Evolutionary conservation across 2,797 vertebrate species (phyloP), one percentile per base, ranked within the genome.

Genomic region (Mycteria americana): DNA sequence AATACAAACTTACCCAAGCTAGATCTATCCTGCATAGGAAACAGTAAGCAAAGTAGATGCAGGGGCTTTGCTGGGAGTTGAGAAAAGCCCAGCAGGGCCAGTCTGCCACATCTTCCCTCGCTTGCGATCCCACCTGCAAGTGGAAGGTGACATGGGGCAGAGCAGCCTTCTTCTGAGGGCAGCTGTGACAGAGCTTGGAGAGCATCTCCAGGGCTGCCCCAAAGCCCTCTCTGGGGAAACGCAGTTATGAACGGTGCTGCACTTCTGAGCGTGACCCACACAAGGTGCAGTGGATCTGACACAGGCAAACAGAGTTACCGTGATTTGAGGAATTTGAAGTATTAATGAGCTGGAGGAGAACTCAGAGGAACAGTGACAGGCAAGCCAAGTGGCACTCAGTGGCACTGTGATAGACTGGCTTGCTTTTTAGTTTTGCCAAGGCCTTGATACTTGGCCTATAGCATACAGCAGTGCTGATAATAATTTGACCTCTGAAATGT

Each of bases 401-500:
- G 56, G 27, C 43, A 18, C 9, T 4, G 73, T 28, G 37, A 64
- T 7, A 60, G 31, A 33, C 39, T 51, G 46, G 35, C 57, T 93
- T 59, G 69, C 85, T 79, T 88, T 95, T 80, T 15, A 68, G 41
- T 31, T 89, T 79, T 87, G 79, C 79, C 83, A 76, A 45, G 85
- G 57, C 68, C 68, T 79, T 63, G 54, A n/a, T 72, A 50, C 10
- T 92, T 88, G 74, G 48, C 74, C 82, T 64, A 7, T 31, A 69
- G 45, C 10, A 0, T 51, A 56, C 50, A 77, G 81, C 56, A 90
- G 50, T 65, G 37, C 25, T 60, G 70, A 77, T 76, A 85, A 92
- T 84, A 75, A 86, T 84, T 96, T 91, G 57, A 92, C 73, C 93
- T 93, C 82, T 89, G 76, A 89, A 95, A 41, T 48, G 31, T 62